phyloP scores from a whole-genome alignment of 2,797 vertebrate species.

The Myripristis murdjan region DNA sequence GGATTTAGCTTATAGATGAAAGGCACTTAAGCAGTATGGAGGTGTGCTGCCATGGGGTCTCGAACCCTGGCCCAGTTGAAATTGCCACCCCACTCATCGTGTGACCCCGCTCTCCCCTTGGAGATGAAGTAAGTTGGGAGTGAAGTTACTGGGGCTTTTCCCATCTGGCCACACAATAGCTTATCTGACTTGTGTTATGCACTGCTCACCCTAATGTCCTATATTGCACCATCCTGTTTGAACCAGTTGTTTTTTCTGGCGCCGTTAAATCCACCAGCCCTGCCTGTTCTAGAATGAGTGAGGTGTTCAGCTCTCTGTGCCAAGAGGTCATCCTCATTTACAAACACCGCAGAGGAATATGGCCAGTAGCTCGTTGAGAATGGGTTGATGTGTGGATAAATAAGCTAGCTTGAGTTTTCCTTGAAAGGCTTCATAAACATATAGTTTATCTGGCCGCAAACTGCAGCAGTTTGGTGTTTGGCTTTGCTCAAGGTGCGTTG shows the following conservation, averaged over 20 bases:
- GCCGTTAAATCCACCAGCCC: slow-evolving; percentile 35
- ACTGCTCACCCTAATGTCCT: slow-evolving; percentile 11
- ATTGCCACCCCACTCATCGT: background rate
- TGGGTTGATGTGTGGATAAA: slow-evolving; percentile 48
- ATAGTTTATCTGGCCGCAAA: slow-evolving; percentile 29
- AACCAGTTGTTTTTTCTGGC: slow-evolving; percentile 52
- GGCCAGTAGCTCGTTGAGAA: slow-evolving; percentile 26
- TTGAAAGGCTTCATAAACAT: slow-evolving; percentile 37
- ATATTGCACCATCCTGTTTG: slow-evolving; percentile 46
- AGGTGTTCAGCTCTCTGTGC: slow-evolving; percentile 18
- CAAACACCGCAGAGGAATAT: slow-evolving; percentile 40
- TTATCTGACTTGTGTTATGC: background rate
- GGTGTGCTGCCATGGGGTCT: background rate
- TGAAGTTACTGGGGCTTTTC: slow-evolving; percentile 9
- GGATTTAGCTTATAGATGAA: background rate
- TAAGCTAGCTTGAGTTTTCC: slow-evolving; percentile 28
- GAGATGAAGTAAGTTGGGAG: no score
- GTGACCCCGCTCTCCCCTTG: background rate
- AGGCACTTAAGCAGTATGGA: background rate
- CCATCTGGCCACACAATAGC: background rate
- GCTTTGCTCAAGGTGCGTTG: slow-evolving; percentile 7
- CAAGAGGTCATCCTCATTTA: slow-evolving; percentile 56
- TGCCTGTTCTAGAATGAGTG: slow-evolving; percentile 38
- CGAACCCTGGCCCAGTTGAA: slow-evolving; percentile 6
- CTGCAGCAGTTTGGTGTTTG: slow-evolving; percentile 6